Evolutionary conservation across 1,140 invertebrate species (phyloP), one percentile per base, ranked within the genome.

Genomic region (Drosophila trapezifrons): DNA sequence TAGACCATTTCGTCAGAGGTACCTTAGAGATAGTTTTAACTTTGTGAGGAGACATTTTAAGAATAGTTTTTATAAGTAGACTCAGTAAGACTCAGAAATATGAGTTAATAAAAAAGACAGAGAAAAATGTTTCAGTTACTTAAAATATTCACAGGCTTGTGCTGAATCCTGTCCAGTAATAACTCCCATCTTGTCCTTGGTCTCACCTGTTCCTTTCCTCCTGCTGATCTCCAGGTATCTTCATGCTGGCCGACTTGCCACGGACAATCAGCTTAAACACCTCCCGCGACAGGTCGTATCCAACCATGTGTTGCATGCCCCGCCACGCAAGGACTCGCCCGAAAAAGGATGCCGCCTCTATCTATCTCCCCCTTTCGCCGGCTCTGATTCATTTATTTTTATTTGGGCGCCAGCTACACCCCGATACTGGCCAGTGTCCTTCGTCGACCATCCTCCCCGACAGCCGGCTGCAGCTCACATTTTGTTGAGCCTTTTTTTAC

Each of bases 221-320:
- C 0, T 37, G 18, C 32, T 25, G 37, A 29, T 18, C 2, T 60
- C 15, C 15, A 17, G 29, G 12, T 38, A 51, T n/a, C 49, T 51
- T 5, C 47, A 6, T 8, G 45, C 45, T 45, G 40, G 47, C 12
- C 17, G 20, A 52, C 52, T 78, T 74, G 63, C 43, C 37, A 20
- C 3, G 20, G 45, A 40, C 63, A 84, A 73, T 77, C 80, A 80
- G 81, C 76, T 86, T 81, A 84, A 86, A 70, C 67, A 80, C 73
- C 64, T 62, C 69, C 29, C 29, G 35, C 35, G 7, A 13, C 22
- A 43, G 25, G 40, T 15, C 27, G 45, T 20, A 43, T 27, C 22
- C 56, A 87, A 87, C 83, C 83, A 87, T 87, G 72, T 87, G 83
- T 87, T 87, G 83, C 83, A 76, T 87, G 63, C 52, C 52, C 9